Percentiles rank a stretch among this genome's conserved stretches.
phyloP scores from a whole-genome alignment of 1,140 invertebrate species.

The Papilio helenus region DNA sequence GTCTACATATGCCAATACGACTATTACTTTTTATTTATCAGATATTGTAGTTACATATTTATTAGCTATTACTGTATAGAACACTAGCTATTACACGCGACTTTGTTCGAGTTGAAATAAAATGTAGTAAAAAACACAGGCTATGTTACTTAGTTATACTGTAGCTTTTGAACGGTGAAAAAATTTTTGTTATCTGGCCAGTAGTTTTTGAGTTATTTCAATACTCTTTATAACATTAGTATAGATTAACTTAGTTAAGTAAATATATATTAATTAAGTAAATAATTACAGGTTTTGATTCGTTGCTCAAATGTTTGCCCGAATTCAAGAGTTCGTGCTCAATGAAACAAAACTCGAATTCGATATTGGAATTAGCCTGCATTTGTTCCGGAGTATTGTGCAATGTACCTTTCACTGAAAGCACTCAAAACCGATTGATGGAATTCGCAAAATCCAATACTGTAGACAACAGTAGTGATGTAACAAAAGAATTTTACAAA shows the following conservation, averaged over 20 bases:
- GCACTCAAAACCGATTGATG: constrained; percentile 58
- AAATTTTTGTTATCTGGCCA: no score
- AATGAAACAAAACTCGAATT: constrained; percentile 51
- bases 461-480: constrained; percentile 49
- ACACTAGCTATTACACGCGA: no score
- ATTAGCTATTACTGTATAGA: no score
- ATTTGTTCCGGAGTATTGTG: constrained; percentile 62
- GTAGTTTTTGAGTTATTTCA: no score
- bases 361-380: constrained; percentile 59
- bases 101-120: no score
- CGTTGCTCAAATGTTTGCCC: constrained; percentile 57
- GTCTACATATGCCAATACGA: no score
- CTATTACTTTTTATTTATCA: no score
- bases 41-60: no score
- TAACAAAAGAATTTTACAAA: constrained; percentile 62
- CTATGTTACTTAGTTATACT: no score
- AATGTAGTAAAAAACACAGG: no score
- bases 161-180: no score
- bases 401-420: constrained; percentile 61
- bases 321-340: constrained; percentile 54
- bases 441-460: constrained; percentile 56
- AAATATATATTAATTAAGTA: not conserved
- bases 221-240: no score
- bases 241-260: not conserved
- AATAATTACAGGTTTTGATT: constrained; percentile 61